Base-by-base conservation (phyloP, 2,113 vertebrate species). In the Suricata suricatta region DNA sequence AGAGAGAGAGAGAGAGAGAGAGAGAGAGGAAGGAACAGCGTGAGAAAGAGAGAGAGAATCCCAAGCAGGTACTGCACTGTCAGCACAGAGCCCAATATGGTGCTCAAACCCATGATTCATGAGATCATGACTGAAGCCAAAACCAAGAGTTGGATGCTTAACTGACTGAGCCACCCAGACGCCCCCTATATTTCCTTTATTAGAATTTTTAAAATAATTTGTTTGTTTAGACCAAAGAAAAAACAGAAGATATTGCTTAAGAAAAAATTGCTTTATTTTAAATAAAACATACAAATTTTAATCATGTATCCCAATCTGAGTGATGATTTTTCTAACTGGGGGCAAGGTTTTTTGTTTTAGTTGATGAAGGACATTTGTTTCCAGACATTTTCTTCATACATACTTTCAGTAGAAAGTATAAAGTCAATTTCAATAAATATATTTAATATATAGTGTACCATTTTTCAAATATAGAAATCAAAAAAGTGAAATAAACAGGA, bases 401-500 rank as follows among this genome's bases (percentile, higher is more conserved):
- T 72, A 79, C 3, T 80, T 85, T 94, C 12, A 33, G 6, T 63
- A 72, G 74, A 82, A 92, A 90, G 17, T 54, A 38, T 27, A 79
- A 90, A 72, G 12, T 50, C 23, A 41, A 9, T 27, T 69, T 71
- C 79, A 76, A 27, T 35, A 69, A 85, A 66, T 86, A 50, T 54
- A 47, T 74, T 92, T 92, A 91, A 92, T 21, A 47, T 77, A 77
- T 27, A 23, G 5, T 57, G 7, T 47, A 38, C 7, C 33, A 64
- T 47, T 64, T 47, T 50, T 88, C 7, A 82, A 76, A 57, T 1
- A 77, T 10, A 64, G 15, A 54, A 41, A 41, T 57, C 54, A 14
- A 69, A 90, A 66, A 92, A n/a, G 63, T 86, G 9, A 92, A 93
- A 90, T 47, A 35, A 85, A 76, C 0, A 74, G n/a, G 54, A 71